Evolutionary conservation across 2,113 vertebrate species (phyloP).

Genomic region (Psephotus haematonotus): DNA sequence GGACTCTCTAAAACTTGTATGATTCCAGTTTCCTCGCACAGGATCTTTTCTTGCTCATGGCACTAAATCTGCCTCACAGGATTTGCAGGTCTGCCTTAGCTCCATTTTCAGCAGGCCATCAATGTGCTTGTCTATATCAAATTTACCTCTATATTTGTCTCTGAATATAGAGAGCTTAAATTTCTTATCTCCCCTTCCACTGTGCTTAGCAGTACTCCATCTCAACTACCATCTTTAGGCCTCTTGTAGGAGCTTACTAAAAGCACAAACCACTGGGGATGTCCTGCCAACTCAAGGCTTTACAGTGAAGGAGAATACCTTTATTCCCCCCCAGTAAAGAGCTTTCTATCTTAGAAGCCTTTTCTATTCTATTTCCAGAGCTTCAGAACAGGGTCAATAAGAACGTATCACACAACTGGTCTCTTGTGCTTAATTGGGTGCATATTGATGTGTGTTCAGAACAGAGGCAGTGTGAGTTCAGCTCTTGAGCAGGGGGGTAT

Average conservation of each 20-base stretch:
- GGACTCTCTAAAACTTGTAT: background rate
- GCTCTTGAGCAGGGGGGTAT: background rate
- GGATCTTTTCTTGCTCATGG: background rate
- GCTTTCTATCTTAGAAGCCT: background rate
- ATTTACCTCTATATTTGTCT: background rate
- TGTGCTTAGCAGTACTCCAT: background rate
- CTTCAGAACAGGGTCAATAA: background rate
- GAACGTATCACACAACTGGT: background rate
- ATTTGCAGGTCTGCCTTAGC: background rate
- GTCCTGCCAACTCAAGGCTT: background rate
- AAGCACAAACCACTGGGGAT: background rate
- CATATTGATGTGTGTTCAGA: background rate
- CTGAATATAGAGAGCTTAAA: background rate
- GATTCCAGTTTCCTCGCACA: background rate
- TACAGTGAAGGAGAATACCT: background rate
- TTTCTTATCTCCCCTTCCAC: background rate
- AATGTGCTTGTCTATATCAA: background rate
- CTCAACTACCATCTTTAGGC: background rate
- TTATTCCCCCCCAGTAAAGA: background rate
- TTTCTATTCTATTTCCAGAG: background rate
- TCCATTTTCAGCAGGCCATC: background rate
- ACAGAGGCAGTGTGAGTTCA: background rate
- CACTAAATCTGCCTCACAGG: background rate
- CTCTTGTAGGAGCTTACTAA: background rate
- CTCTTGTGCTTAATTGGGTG: background rate